These are phyloP conservation scores for Crypturellus undulatus DNA, from an alignment of 2,113 vertebrate species.

Conservation along the genomic window DNA sequence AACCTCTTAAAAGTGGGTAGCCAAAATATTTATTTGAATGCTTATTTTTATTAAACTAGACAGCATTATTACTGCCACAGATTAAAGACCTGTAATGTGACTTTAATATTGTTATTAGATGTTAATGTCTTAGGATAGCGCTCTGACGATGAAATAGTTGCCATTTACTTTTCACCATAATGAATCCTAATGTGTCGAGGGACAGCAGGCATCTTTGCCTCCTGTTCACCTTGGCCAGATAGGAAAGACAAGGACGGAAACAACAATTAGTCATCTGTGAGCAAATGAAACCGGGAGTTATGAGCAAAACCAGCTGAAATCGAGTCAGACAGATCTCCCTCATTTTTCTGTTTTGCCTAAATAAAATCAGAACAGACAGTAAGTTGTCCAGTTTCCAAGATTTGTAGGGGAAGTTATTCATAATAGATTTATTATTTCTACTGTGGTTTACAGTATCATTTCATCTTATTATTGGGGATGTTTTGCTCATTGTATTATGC, in stretches of 20 bases:
- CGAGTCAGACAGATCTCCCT: background rate
- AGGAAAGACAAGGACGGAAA: background rate
- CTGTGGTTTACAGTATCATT: background rate
- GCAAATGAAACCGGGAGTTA: conserved; percentile 10
- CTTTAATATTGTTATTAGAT: conserved; percentile 71
- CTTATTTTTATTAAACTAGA: conserved; percentile 65
- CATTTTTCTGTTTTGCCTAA: background rate
- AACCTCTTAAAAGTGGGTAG: conserved; percentile 20
- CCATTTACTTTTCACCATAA: conserved; percentile 66
- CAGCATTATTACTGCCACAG: conserved; percentile 57
- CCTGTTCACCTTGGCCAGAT: conserved; percentile 45
- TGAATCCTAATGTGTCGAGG: conserved; percentile 61
- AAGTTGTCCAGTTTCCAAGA: conserved; percentile 44
- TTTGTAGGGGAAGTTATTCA: conserved; percentile 28
- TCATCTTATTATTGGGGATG: conserved; percentile 7
- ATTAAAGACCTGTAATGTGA: conserved; percentile 64
- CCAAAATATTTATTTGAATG: conserved; percentile 61
- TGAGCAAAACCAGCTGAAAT: background rate
- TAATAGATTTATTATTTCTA: conserved; percentile 27
- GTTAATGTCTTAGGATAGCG: conserved; percentile 52
- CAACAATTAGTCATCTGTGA: conserved; percentile 2
- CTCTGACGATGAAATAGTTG: conserved; percentile 68
- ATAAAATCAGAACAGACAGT: conserved; percentile 7
- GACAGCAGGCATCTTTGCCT: conserved; percentile 46
- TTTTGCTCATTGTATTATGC: background rate